Base-by-base conservation (phyloP, 1,140 invertebrate species). In the Pseudoatta argentina region DNA sequence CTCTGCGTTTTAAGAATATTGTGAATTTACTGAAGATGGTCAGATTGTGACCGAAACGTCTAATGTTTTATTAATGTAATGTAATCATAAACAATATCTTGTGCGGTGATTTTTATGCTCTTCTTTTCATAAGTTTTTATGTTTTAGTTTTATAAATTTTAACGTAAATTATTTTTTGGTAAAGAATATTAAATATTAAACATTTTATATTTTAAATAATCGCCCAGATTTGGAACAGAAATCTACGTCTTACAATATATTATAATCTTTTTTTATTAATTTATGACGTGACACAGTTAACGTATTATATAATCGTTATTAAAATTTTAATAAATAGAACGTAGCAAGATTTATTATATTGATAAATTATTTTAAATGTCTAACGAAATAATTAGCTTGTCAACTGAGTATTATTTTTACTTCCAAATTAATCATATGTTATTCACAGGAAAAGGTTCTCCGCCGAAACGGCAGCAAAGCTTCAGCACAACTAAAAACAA, bases 401-500 rank as follows among this genome's bases (percentile, higher is more conserved):
- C 1, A 14, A 79, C 5, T 2, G 53, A 75, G 7, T 61, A 14
- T 8, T 16, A 21, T 44, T 48, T 10, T 48, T 63, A 30, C 16
- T 34, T 61, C 3, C 6, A 34, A 72, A 73, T 61, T 48, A 73
- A 72, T 0, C 4, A 1, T 75, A 18, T 75, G 2, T 63, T 73
- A 24, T 75, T 48, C 24, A 24, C 69, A 83, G 79, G 69, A 82
- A 51, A 14, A 61, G 55, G 1, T 83, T 61, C 39, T 51, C 69
- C 69, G 69, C 69, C 79, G 55, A 51, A 83, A 83, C 69, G 79
- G 69, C 55, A 83, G 55, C 69, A 75, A n/a, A 57, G 8, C 78
- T 72, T 69, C 34, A 24, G 27, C 34, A 83, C 69, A 79, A 86
- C 75, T 83, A 72, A 69, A 61, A 88, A 90, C 94, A 95, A 95